Evolutionary conservation across 2,113 vertebrate species (phyloP).

Genomic region (Corynorhinus townsendii): DNA sequence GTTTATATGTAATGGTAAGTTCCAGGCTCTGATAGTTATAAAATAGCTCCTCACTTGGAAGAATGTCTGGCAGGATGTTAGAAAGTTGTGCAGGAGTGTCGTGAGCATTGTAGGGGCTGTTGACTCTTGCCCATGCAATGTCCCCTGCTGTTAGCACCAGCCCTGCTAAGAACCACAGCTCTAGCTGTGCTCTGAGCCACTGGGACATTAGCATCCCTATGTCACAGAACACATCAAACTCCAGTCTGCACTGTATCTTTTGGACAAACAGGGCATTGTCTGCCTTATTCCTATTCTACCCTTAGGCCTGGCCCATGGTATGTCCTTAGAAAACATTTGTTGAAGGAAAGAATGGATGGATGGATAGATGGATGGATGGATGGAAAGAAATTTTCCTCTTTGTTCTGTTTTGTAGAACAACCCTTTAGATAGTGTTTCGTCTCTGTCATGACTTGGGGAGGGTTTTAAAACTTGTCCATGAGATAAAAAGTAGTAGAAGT

Average conservation of each 20-base stretch:
- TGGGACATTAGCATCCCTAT: not conserved
- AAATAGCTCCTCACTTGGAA: not conserved
- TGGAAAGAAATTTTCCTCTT: not conserved
- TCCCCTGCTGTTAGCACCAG: not conserved
- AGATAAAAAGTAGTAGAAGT: not conserved
- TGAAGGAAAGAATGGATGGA: not conserved
- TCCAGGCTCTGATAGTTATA: not conserved
- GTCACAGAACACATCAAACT: not conserved
- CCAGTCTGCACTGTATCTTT: not conserved
- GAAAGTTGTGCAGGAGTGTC: not conserved
- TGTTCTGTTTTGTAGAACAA: not conserved
- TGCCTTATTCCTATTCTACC: not conserved
- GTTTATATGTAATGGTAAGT: not conserved
- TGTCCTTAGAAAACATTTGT: slow-evolving; percentile 2
- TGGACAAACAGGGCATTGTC: not conserved
- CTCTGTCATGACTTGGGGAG: not conserved
- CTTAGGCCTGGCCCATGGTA: not conserved
- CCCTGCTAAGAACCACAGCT: not conserved
- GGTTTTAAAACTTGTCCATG: not conserved
- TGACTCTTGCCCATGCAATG: not conserved
- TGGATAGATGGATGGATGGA: not conserved
- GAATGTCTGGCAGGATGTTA: not conserved
- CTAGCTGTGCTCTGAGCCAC: not conserved
- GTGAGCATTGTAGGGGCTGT: not conserved
- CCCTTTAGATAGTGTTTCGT: not conserved